Evolutionary conservation across 2,888 invertebrate genomes (phyloP), one percentile per base, ranked within the genome.

Genomic region (Eurytoma adleriae): DNA sequence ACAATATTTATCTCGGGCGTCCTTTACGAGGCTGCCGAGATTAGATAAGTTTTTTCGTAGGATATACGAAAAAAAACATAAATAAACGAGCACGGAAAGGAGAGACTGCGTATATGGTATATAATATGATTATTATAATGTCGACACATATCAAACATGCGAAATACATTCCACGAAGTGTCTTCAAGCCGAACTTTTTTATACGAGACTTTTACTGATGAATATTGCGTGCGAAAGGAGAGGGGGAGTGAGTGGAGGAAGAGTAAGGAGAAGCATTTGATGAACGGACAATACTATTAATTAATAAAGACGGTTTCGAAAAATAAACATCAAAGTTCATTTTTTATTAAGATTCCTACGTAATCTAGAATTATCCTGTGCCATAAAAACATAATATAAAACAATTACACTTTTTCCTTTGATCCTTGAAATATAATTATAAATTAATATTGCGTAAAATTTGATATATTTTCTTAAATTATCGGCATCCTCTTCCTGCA

Each of bases 281-380:
- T 66, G 59, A 73, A 56, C 16, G 30, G 56, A 78, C 66, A 71
- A 70, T 79, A 79, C 24, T 78, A 67, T 72, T 78, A 52, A 74
- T 27, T 16, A 79, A 75, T 79, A 79, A 79, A 79, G 59, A 40
- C 66, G 16, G 71, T 52, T 74, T 57, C n/a, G n/a, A 74, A 64
- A 73, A 61, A 64, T 70, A 70, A 7, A 0, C 20, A 13, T 61
- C 16, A 54, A 52, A n/a, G 20, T 59, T 48, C 18, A 40, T 66
- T 74, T 30, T 13, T 18, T 72, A 20, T 50, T 48, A 16, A 30
- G 40, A 3, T 1, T 30, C 56, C 30, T 18, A 68, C 14, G 54
- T 16, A 72, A 62, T 20, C 10, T 12, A 20, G 3, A 61, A 27
- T 40, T 56, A 40, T 40, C 40, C 40, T 10, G 40, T 7, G 10